Conservation (phyloP, 2,113 vertebrate species). For the Cepphus grylle region DNA sequence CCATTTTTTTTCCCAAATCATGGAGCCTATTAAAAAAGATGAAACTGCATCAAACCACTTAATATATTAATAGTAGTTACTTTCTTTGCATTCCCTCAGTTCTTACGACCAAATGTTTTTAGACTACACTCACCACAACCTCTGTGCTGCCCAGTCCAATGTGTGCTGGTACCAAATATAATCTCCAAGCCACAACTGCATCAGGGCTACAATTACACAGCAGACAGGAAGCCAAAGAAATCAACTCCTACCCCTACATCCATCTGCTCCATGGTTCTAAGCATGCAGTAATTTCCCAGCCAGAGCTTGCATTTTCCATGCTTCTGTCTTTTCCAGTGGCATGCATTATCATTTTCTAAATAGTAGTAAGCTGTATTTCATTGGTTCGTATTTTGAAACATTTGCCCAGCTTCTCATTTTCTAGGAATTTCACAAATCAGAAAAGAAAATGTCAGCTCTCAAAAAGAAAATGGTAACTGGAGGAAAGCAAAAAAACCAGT, state of each 20-base stretch:
- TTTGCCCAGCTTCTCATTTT: constrained; percentile 31
- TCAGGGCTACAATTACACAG: constrained; percentile 41
- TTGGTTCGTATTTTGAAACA: neutral
- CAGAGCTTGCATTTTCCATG: constrained; percentile 46
- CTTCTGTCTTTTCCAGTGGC: constrained; percentile 24
- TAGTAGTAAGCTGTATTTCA: neutral
- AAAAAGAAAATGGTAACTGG: neutral
- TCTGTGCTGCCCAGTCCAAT: neutral
- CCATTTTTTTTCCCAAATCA: neutral
- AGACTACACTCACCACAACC: neutral
- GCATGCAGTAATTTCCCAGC: neutral
- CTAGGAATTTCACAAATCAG: constrained; percentile 27
- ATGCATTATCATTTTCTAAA: neutral
- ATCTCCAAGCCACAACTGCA: constrained; percentile 34
- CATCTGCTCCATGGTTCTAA: neutral
- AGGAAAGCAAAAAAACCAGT: neutral
- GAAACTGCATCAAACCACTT: neutral
- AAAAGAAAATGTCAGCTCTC: neutral
- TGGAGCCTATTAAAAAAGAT: neutral
- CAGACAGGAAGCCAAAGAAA: constrained; percentile 35
- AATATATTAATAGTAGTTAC: neutral
- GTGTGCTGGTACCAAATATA: neutral
- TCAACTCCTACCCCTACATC: constrained; percentile 17
- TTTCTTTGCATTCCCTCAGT: neutral
- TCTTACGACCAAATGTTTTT: neutral